Evolutionary conservation across 64 coral and sea anemone species (phyloP).

Genomic region (Trachythela sp.): DNA sequence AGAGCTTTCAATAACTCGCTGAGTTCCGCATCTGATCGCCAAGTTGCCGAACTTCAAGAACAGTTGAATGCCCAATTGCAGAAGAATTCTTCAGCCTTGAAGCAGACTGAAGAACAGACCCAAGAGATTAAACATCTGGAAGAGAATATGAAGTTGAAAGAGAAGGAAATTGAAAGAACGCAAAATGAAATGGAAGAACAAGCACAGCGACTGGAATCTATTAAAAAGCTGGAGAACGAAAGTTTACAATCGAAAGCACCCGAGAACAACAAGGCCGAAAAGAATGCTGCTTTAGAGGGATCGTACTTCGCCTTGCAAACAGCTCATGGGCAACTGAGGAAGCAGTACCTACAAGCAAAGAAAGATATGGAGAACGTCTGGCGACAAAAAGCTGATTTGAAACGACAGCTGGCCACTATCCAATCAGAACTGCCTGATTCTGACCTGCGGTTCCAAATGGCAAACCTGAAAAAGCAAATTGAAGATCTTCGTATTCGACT

Average conservation of each 20-base stretch:
- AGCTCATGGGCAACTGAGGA: conserved; percentile 78
- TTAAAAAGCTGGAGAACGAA: conserved; percentile 55
- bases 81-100: conserved; percentile 48
- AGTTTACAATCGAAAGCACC: conserved; percentile 50
- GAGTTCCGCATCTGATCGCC: conserved; percentile 77
- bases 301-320: conserved; percentile 91
- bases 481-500: conserved; percentile 82
- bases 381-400: conserved; percentile 80
- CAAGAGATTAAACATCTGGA: conserved; percentile 42
- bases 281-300: conserved; percentile 60
- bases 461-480: conserved; percentile 75
- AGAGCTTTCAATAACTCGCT: conserved; percentile 84
- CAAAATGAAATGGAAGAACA: conserved; percentile 45
- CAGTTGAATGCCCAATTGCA: conserved; percentile 61
- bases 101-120: conserved; percentile 62
- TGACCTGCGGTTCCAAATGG: conserved; percentile 79
- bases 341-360: conserved; percentile 75
- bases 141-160: too few relatives aligned
- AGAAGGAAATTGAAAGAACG: conserved; percentile 28
- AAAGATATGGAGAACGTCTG: conserved; percentile 76
- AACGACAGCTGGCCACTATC: conserved; percentile 57
- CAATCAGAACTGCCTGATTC: conserved; percentile 59
- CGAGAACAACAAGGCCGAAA: conserved; percentile 43
- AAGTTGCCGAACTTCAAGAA: conserved; percentile 60
- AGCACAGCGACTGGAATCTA: conserved; percentile 39